Evolutionary conservation across 2,888 invertebrate species (phyloP), one percentile per base, ranked within the genome.

Genomic region (Mechanitis messenoides): DNA sequence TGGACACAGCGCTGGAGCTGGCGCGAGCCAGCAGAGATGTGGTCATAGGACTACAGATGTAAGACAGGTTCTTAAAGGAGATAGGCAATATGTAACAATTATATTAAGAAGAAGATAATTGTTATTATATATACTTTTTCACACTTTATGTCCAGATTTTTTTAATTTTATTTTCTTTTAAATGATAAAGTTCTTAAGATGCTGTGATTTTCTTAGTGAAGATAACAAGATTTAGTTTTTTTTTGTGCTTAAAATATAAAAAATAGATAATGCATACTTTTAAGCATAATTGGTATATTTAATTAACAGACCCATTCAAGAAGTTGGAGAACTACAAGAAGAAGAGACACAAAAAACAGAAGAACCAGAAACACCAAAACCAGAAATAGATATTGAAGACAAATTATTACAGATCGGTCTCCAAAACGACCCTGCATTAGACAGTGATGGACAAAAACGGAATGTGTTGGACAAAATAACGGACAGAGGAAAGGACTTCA

Each of bases 311-410:
- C 68, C 69, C 9, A 55, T 70, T 20, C 64, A 71, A 64, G 71
- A 70, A 58, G 66, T 66, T 55, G 60, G 55, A 28, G 53, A 59
- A 47, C 11, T 20, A 47, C 61, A 67, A 12, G 62, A 55, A 46
- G 56, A 42, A 20, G 67, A 66, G 33, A 53, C 54, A 12, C 59
- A 45, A 63, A 74, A 77, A 69, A 65, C 63, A 58, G 80, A 81
- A 62, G 72, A 46, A 46, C n/a, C 1, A 28, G 50, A 75, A 60
- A 65, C 70, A 11, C 75, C 79, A 3, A 65, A 76, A 62, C 67
- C 72, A 2, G 77, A 83, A 45, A 69, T 94, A n/a, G 90, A 92
- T 68, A 92, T 93, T 0, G 93, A 93, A 0, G 94, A 95, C 80
- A 89, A 92, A 38, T 80, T 94, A 3, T 80, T 93, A 1, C 66